Base-by-base conservation (phyloP, 1,140 invertebrate species). In the Proales similis region DNA sequence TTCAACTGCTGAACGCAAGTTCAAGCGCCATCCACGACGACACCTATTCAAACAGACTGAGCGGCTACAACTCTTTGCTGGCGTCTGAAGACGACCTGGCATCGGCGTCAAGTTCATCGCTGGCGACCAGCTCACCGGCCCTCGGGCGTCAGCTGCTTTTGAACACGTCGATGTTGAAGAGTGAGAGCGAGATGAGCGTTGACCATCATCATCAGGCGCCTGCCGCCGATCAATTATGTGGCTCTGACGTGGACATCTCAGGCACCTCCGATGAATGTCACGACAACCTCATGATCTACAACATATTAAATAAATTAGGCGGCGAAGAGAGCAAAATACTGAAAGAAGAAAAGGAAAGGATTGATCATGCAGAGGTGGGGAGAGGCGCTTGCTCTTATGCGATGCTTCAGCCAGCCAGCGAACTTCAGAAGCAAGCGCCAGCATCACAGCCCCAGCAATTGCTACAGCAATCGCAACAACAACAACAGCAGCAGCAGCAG, bases 181-280 rank as follows among this genome's bases (percentile, higher is more conserved):
- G n/a, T n/a, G n/a, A n/a, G n/a, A n/a, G n/a, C n/a, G n/a, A n/a
- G n/a, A 36, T 57, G 19, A 57, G 30, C 30, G 36, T 42, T 17
- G 39, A 57, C 22, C 51, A 57, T 36, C 33, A 36, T 14, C 9
- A 36, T 36, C 33, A 36, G 9, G 33, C 33, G 9, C 14, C 45
- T 17, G 36, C 33, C n/a, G n/a, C n/a, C n/a, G n/a, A n/a, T n/a
- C n/a, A n/a, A n/a, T n/a, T n/a, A n/a, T n/a, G n/a, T n/a, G n/a
- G n/a, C 14, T 57, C 51, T 29, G 51, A 57, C 17, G 51, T 42
- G 24, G 51, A 57, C 29, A 57, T 57, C 29, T 57, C 51, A 2
- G 33, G 27, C 26, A 30, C 51, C 9, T 57, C 51, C n/a, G 30
- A 57, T 14, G 36, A 57, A 27, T 42, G 45, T 24, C 45, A 12